Evolutionary conservation across 2,888 invertebrate species (phyloP), one percentile per base, ranked within the genome.

Genomic region (Sphinx pinastri): DNA sequence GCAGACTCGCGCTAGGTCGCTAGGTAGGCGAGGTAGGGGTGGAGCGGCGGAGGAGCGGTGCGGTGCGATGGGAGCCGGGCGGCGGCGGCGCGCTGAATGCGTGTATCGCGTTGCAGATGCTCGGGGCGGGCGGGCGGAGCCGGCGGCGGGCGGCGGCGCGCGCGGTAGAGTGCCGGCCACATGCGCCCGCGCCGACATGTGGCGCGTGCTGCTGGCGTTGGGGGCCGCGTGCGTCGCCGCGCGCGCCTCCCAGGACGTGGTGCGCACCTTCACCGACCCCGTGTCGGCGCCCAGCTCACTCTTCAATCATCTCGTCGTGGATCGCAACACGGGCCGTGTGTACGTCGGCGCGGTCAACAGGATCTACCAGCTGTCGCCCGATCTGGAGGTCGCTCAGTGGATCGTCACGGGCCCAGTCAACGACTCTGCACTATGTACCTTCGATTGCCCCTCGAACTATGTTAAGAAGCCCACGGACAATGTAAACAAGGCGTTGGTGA

Each of bases 401-500:
- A 97, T 96, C 74, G 95, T 95, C 85, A 98, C 98, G 72, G 98
- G 98, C 16, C 98, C 98, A 16, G 95, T 96, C 86, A 96, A 97
- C 87, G 99, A 99, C 93, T 98, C 98, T 71, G 96, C 97, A 63
- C 96, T 97, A 83, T 99, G 99, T 92, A 97, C 98, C 74, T 95
- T 97, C 80, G 97, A 98, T 88, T 98, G 98, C 88, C 97, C 97
- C 54, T 91, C 95, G 45, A 95, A 96, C 84, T 96, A 96, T 71
- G 94, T 95, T 74, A 97, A 97, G 85, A 96, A 96, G 82, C 95
- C 96, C 68, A 97, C 97, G 69, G 97, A 98, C 92, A 98, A 98
- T 91, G 97, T 97, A 79, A 99, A 98, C 94, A 99, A 99, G 91
- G 98, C 98, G 70, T 95, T 99, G 82, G 97, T 99, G 75, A 98